Conservation (phyloP, 1,140 invertebrate genomes). For the Batillaria attramentaria region DNA sequence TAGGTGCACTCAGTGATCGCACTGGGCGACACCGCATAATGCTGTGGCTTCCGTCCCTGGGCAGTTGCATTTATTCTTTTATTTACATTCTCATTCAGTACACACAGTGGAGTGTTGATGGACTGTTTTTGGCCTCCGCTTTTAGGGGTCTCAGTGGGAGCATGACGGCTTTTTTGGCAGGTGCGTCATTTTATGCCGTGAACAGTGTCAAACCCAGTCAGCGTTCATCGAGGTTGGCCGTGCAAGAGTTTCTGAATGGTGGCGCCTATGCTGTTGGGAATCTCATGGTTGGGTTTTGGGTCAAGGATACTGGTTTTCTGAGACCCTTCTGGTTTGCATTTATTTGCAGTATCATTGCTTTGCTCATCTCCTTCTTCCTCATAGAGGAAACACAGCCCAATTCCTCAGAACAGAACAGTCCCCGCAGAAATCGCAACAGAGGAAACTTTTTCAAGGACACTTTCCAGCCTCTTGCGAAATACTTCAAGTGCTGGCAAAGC, state of each 20-base stretch:
- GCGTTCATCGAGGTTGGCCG: constrained; percentile 60
- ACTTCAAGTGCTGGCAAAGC: constrained; percentile 62
- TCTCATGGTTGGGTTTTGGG: constrained; percentile 68
- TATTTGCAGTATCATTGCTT: constrained; percentile 58
- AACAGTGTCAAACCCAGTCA: constrained; percentile 60
- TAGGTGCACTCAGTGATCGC: constrained; percentile 65
- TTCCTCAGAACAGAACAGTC: constrained; percentile 29
- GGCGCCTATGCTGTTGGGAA: constrained; percentile 66
- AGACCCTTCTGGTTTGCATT: constrained; percentile 67
- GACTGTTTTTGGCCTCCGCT: constrained; percentile 66
- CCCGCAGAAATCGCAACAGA: constrained; percentile 38
- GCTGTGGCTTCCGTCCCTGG: constrained; percentile 62
- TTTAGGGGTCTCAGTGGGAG: constrained; percentile 65
- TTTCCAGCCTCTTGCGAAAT: constrained; percentile 59
- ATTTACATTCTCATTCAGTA: constrained; percentile 65
- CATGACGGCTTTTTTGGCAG: constrained; percentile 66
- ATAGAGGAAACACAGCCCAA: constrained; percentile 49
- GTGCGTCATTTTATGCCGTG: constrained; percentile 63
- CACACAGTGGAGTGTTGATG: constrained; percentile 66
- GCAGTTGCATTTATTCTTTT: constrained; percentile 59
- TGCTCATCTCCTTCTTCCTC: constrained; percentile 64
- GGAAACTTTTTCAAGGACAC: constrained; percentile 64
- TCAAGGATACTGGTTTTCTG: constrained; percentile 59
- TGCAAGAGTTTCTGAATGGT: constrained; percentile 67
- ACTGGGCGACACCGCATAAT: constrained; percentile 62